Evolutionary conservation across 1,140 invertebrate species (phyloP).

Genomic region (Platorchestia sp.): DNA sequence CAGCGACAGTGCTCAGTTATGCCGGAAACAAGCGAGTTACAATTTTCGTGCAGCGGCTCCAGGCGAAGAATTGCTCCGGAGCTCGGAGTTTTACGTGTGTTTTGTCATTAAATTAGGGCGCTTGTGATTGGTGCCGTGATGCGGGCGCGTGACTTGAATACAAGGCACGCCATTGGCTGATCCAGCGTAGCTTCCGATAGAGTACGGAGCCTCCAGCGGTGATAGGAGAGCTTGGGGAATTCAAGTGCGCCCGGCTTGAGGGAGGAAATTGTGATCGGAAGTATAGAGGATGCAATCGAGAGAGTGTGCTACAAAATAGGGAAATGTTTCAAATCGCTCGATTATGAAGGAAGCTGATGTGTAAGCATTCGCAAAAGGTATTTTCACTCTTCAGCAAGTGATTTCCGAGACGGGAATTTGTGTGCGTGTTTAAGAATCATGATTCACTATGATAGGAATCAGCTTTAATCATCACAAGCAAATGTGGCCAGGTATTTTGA

Average conservation of each 20-base stretch:
- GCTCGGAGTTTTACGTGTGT: constrained; percentile 41
- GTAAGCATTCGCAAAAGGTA: background rate
- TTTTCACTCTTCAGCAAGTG: too few species aligned
- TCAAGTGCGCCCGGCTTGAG: background rate
- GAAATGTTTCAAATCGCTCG: background rate
- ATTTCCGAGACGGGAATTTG: too few species aligned
- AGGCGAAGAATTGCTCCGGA: constrained; percentile 31
- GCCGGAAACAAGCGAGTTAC: background rate
- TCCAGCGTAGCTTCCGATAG: background rate
- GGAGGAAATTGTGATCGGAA: background rate
- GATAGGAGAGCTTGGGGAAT: background rate
- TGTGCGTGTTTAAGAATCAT: too few species aligned
- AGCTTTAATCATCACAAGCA: too few species aligned
- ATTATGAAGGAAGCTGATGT: background rate
- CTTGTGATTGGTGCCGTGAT: constrained; percentile 48
- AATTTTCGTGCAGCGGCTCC: background rate
- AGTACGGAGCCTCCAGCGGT: background rate
- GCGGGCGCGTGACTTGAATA: constrained; percentile 14
- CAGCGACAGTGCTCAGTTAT: background rate
- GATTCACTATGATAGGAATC: too few species aligned
- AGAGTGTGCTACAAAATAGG: background rate
- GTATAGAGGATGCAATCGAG: background rate
- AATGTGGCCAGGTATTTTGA: too few species aligned
- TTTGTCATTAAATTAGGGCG: constrained; percentile 53
- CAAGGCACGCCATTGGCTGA: constrained; percentile 42